These are phyloP conservation scores for Drosophila neotestacea DNA, from an alignment of 2,888 invertebrate genomes.

Conservation along the genomic window DNA sequence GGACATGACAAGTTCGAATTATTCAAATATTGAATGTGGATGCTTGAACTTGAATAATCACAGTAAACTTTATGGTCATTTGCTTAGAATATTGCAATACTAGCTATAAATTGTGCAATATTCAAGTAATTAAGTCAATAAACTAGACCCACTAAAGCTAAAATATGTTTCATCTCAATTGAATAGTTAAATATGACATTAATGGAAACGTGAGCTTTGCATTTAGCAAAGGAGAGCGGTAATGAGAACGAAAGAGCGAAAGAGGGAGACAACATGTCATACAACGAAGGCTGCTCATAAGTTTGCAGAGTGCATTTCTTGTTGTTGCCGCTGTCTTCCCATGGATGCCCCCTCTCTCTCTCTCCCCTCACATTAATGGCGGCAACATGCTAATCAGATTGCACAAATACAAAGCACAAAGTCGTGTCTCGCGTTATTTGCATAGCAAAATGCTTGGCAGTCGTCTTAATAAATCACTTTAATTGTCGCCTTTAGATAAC, in stretches of 20 bases:
- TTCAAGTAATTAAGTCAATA: background rate
- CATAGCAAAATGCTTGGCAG: conserved; percentile 54
- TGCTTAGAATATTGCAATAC: background rate
- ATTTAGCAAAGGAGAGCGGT: background rate
- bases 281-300: conserved; percentile 26
- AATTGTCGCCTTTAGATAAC: conserved; percentile 65
- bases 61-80: background rate
- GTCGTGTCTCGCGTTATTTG: conserved; percentile 49
- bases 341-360: background rate
- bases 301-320: conserved; percentile 21
- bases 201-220: conserved; percentile 8
- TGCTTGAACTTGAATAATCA: conserved; percentile 9
- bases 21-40: background rate
- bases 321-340: conserved; percentile 12
- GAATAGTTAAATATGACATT: conserved; percentile 2
- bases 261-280: conserved; percentile 6
- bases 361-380: conserved; percentile 1
- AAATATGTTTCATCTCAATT: conserved; percentile 12
- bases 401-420: conserved; percentile 37
- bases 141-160: conserved; percentile 4
- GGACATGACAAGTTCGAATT: too few species aligned
- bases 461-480: conserved; percentile 70
- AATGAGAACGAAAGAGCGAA: background rate
- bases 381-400: conserved; percentile 48
- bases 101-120: background rate